Base-by-base conservation (phyloP, 2,888 invertebrate species). In the Hydraecia micacea region DNA sequence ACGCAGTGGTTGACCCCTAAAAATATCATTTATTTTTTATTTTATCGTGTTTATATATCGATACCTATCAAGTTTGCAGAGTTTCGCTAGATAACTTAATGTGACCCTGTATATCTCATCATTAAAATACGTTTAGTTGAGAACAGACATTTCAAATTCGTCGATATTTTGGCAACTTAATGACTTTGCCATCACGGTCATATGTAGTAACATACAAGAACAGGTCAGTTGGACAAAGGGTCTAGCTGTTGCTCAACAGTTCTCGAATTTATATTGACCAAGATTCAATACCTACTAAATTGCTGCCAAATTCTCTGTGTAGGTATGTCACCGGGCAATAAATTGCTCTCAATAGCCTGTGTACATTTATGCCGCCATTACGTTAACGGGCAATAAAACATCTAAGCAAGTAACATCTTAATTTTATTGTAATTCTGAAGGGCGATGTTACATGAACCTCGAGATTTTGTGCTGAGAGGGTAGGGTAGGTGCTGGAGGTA, bases 401-500 rank as follows among this genome's bases (percentile, higher is more conserved):
- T 52, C n/a, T 74, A 60, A 49, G 36, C 81, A 58, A 74, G 82
- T n/a, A 78, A 83, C 78, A 68, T 77, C 28, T 78, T 55, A 67
- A 55, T 77, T 68, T 77, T 62, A 83, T 83, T 83, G 67, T 80
- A 18, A 77, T 39, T 78, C 80, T 83, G 62, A 67, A 83, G 60
- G 52, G 55, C 39, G 60, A 21, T 55, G 2, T 68, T 68, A 15
- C 18, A 21, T 21, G 28, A 55, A 28, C 60, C 42, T 67, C 55
- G 62, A 77, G 28, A 65, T 11, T 55, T 25, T 79, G 46, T 46
- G 21, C 3, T 25, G 25, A 18, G 42, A 42, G 21, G 6, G 25
- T 18, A 25, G 4, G 46, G 15, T 5, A 46, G 46, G 46, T 46
- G 46, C 28, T 55, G 46, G 4, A 55, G 25, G 11, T 15, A 6